phyloP scores from a whole-genome alignment of 2,797 vertebrate species.

The Chiroxiphia lanceolata region DNA sequence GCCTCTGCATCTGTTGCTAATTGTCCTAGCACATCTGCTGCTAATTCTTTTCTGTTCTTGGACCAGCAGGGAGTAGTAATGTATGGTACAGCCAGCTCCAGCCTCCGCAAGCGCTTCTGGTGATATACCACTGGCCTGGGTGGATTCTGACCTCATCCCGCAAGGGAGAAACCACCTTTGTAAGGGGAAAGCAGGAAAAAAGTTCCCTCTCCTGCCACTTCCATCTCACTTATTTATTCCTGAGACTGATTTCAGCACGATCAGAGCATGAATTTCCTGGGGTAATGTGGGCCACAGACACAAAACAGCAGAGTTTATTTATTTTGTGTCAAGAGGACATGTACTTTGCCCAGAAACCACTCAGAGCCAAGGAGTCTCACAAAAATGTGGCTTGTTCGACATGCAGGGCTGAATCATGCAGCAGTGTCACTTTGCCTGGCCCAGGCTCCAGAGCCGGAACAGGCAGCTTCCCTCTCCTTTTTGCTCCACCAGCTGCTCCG shows the following conservation, averaged over 20 bases:
- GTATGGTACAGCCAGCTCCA: conserved; percentile 42
- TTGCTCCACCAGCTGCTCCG: background rate
- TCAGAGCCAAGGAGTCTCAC: background rate
- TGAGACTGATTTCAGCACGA: background rate
- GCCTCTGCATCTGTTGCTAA: conserved; percentile 69
- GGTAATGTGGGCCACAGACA: background rate
- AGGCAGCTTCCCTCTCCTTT: background rate
- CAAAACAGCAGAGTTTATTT: background rate
- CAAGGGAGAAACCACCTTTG: background rate
- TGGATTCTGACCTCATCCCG: conserved; percentile 13
- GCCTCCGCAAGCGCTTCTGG: background rate
- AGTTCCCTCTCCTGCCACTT: background rate
- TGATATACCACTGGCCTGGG: background rate
- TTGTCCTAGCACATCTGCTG: conserved; percentile 70
- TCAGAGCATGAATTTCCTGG: background rate
- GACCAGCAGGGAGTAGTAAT: conserved; percentile 66
- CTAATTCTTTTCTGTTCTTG: conserved; percentile 63
- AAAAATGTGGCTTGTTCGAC: fast-evolving
- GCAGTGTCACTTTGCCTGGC: background rate
- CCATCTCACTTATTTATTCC: background rate
- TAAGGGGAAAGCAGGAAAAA: background rate
- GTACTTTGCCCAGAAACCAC: background rate
- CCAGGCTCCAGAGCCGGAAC: fast-evolving
- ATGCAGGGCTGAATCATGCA: background rate
- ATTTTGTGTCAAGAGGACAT: background rate